Evolutionary conservation across 2,797 vertebrate genomes (phyloP).

Genomic region (Anguilla marmorata): DNA sequence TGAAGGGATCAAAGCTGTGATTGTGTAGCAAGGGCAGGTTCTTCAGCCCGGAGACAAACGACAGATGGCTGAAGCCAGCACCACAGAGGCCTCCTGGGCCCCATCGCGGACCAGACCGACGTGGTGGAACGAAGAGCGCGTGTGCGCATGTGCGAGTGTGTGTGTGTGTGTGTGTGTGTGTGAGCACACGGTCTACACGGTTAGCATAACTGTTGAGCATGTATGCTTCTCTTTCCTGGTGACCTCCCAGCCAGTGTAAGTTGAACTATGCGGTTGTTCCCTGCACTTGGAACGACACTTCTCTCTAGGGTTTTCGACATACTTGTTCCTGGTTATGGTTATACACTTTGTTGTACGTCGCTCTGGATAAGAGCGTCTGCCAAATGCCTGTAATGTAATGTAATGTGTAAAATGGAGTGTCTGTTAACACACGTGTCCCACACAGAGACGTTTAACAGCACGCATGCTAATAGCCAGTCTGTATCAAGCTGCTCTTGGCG

Average conservation of each 20-base stretch:
- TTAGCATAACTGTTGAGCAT: neutral
- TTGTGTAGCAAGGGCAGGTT: neutral
- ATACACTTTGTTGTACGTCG: too few species aligned
- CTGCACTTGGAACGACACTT: too few species aligned
- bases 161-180: neutral
- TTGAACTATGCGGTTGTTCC: neutral
- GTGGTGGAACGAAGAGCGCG: too few species aligned
- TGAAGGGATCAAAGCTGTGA: conserved; percentile 2
- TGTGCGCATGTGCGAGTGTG: neutral
- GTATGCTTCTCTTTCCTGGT: neutral
- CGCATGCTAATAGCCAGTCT: neutral
- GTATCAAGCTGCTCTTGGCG: too few species aligned
- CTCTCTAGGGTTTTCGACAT: too few species aligned
- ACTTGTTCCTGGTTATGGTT: too few species aligned
- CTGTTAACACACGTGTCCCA: neutral
- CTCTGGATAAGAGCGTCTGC: too few species aligned
- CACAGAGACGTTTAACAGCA: neutral
- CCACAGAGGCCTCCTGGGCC: neutral
- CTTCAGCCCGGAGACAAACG: neutral
- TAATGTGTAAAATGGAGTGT: neutral
- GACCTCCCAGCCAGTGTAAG: neutral
- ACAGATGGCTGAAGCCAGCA: neutral
- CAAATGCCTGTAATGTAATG: too few species aligned
- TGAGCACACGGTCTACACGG: neutral
- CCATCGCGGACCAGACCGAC: neutral